phyloP scores from a whole-genome alignment of 2,797 vertebrate species.

The Scleropages formosus region DNA sequence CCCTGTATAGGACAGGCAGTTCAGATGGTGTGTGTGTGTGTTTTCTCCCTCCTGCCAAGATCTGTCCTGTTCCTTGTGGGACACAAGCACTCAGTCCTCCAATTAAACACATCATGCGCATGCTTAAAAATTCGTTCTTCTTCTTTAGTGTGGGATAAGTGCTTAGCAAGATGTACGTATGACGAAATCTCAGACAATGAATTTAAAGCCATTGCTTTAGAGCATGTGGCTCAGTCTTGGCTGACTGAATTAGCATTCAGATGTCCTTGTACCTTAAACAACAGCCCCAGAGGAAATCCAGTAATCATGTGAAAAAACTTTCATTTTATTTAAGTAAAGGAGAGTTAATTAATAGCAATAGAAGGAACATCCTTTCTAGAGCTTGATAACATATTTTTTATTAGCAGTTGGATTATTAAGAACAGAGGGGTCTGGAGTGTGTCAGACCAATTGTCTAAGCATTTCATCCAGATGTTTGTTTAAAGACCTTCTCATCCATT shows the following conservation, averaged over 20 bases:
- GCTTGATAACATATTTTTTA: slow-evolving; percentile 87
- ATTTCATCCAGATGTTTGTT: slow-evolving; percentile 82
- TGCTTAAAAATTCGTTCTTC: slow-evolving; percentile 62
- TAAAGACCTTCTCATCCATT: slow-evolving; percentile 79
- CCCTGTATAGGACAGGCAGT: no score
- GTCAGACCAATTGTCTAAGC: slow-evolving; percentile 84
- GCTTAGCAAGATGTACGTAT: slow-evolving; percentile 54
- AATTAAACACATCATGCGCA: slow-evolving; percentile 70
- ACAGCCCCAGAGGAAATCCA: slow-evolving; percentile 78
- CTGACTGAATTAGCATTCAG: slow-evolving; percentile 40
- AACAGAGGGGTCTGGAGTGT: slow-evolving; percentile 85
- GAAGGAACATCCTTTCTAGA: slow-evolving; percentile 82
- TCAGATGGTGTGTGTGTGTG: no score
- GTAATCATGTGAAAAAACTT: slow-evolving; percentile 87
- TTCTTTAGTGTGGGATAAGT: slow-evolving; percentile 60
- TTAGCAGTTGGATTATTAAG: slow-evolving; percentile 80
- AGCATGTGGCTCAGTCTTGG: slow-evolving; percentile 51
- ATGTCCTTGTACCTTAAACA: slow-evolving; percentile 60
- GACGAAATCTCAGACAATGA: slow-evolving; percentile 62
- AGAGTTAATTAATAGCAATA: slow-evolving; percentile 88
- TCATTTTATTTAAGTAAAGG: slow-evolving; percentile 83
- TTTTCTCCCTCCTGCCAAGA: slow-evolving; percentile 61
- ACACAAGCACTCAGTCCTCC: slow-evolving; percentile 65
- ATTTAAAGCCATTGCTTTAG: slow-evolving; percentile 47
- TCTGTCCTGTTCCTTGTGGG: slow-evolving; percentile 63